Base-by-base conservation (phyloP, 2,888 invertebrate species). In the Poecilus cupreus region DNA sequence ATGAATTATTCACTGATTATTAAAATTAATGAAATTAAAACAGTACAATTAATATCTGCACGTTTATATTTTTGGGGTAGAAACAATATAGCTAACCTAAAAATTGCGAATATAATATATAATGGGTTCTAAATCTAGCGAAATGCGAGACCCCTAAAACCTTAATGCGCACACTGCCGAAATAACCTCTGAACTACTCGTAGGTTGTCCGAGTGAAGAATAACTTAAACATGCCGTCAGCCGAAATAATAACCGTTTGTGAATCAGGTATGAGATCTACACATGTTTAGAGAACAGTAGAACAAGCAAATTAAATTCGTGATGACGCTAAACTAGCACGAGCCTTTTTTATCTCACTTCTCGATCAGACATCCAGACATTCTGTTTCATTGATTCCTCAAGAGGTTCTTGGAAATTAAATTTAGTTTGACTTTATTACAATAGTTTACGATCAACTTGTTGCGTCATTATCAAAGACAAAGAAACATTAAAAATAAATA, bases 231-330 rank as follows among this genome's bases (percentile, higher is more conserved):
- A n/a, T 24, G 26, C 46, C 78, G 64, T 20, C 64, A 80, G 54
- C 37, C 22, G 39, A 80, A 80, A 70, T 54, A 72, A 80, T 80
- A 72, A 72, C 80, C 37, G 57, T 72, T 46, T 57, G 51, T 24
- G 46, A 54, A 80, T 80, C 80, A 32, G 54, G 51, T 80, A 54
- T 72, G 68, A 72, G 80, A 80, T 80, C 80, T 80, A 80, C 80
- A 80, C 72, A 80, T 80, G 80, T 80, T 80, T 80, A 43, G 43
- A 80, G 72, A 80, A 80, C 80, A 80, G 57, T 57, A 68, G 72
- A 54, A 80, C 80, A 80, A 72, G 72, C 80, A 80, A 80, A 72
- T 80, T 70, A 80, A 54, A 80, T 80, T 80, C 68, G 68, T 79
- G 79, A 68, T 70, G 79, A 79, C 79, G 43, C 46, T 43, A 20